Base-by-base conservation (phyloP, 2,888 invertebrate species). In the Drosophila silvestris region DNA sequence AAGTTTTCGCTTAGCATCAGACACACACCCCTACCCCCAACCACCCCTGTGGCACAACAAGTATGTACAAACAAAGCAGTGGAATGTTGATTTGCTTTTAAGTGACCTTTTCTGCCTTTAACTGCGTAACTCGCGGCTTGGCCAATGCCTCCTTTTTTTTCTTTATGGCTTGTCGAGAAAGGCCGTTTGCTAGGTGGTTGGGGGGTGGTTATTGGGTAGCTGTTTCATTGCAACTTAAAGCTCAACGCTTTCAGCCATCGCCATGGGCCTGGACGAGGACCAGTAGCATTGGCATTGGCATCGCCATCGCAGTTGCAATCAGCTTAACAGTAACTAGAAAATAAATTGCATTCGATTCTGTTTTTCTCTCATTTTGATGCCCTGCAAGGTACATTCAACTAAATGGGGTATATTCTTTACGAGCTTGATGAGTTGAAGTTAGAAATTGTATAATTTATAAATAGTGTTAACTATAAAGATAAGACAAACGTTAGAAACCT, bases 261-360 rank as follows among this genome's bases (percentile, higher is more conserved):
- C 74, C 64, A 59, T 37, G 51, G 64, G 50, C 53, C 44, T 28
- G 57, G 53, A 32, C 39, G 52, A 33, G 54, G 44, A 41, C 52
- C 41, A 57, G 39, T 16, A n/a, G 30, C 39, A 41, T 30, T 59
- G 64, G 50, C 71, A 52, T 35, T 58, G 59, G 61, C 73, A 71
- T 65, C 62, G 60, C 54, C 63, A 57, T 61, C 52, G 50, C 67
- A 58, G 87, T 79, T 89, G 90, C 88, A 90, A 90, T 89, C 90
- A 90, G 90, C 89, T 89, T 89, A 89, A 89, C 85, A 77, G 87
- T 89, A 90, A 90, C 90, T 89, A 89, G 87, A 89, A 89, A 89
- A 89, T 89, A 89, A 89, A 89, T 89, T 89, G 89, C 89, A 89
- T 89, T 89, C 89, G 87, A 85, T 89, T 86, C 85, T 74, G 80